These are phyloP conservation scores for Eriocheir sinensis DNA, from an alignment of 1,140 invertebrate species.

Conservation along the genomic window DNA sequence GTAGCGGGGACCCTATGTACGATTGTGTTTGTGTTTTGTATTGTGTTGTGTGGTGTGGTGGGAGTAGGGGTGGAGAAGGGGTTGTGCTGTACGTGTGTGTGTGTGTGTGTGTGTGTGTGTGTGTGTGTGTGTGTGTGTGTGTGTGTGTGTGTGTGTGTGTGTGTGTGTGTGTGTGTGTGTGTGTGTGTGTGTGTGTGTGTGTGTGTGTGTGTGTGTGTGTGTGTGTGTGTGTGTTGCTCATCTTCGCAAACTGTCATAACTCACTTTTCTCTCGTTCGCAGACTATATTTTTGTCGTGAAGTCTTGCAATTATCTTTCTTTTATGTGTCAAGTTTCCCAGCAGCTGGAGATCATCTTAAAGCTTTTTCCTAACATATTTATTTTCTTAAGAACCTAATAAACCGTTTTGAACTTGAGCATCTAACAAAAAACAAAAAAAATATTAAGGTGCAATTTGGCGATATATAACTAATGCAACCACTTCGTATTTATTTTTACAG, in stretches of 20 bases:
- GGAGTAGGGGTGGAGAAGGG: too few species aligned
- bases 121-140: constrained; percentile 22
- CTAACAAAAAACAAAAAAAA: neutral
- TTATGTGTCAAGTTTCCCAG: neutral
- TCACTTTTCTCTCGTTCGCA: neutral
- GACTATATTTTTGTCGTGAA: neutral
- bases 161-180: constrained; percentile 22
- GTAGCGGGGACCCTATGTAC: too few species aligned
- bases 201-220: constrained; percentile 20
- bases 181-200: constrained; percentile 19
- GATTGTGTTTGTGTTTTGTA: too few species aligned
- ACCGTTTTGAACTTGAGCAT: too few species aligned
- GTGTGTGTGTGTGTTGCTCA: neutral
- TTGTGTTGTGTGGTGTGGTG: too few species aligned
- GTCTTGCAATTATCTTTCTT: neutral
- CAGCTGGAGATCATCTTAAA: neutral
- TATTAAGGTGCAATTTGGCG: too few species aligned
- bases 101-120: neutral
- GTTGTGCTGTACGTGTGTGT: neutral
- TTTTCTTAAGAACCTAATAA: too few species aligned
- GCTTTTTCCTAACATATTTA: too few species aligned
- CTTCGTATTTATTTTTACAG: too few species aligned
- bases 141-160: constrained; percentile 22
- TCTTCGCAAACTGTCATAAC: neutral
- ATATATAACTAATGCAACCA: too few species aligned